Evolutionary conservation across 53 echinoderm and acorn worm genomes (phyloP), one percentile per base, ranked within the genome.

Genomic region (Crossaster papposus): DNA sequence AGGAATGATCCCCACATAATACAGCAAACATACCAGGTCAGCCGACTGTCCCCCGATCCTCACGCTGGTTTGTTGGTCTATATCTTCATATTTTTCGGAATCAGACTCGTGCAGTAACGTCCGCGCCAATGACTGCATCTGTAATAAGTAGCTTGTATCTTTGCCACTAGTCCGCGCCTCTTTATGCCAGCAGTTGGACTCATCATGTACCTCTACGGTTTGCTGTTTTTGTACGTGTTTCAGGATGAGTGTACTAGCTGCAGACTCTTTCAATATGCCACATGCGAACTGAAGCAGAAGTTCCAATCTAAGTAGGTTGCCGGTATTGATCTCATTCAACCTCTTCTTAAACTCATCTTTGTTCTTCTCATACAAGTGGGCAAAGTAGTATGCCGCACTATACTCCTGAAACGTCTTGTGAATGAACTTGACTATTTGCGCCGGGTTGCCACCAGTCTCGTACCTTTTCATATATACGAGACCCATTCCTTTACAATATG

Each of bases 331-430:
- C 51, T 78, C 4, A 3, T 78, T 24, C 78, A 78, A 78, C 44
- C 51, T 7, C 7, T 15, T 1, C 0, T 10, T 51, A n/a, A 78
- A 78, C 17, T n/a, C 18, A 8, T 50, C 50, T 44, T 23, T 14
- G 20, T 22, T n/a, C 1, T 2, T 12, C 1, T 78, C n/a, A 78
- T 11, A 6, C 22, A 50, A n/a, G 1, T 78, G 50, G 9, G 51
- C 51, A 44, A 78, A 12, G 51, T 78, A n/a, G 51, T 3, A 50
- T 51, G 78, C 78, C 13, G 78, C 78, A n/a, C 17, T 20, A 51
- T 78, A 78, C 23, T 78, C 78, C 28, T 78, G 78, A 44, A 78
- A 78, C 23, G 78, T 38, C 78, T 78, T 78, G 51, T 78, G 78
- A 9, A 51, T 51, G 78, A 78, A 78, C 3, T 51, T 76, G 15